phyloP scores from a whole-genome alignment of 2,797 vertebrate genomes.

The Gila robusta region DNA sequence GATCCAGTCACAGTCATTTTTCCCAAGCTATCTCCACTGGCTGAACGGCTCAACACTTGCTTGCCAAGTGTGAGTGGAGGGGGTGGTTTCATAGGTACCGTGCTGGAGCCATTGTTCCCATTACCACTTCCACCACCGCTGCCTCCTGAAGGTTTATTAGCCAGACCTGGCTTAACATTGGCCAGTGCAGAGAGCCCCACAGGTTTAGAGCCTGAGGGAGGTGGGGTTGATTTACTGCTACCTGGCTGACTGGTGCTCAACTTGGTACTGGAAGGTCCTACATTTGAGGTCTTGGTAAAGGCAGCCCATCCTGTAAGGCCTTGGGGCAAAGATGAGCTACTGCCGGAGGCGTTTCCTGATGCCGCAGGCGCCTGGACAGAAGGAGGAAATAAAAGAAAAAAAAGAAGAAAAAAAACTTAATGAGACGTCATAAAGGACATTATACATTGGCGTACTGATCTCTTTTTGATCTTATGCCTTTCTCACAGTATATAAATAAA shows the following conservation, averaged over 20 bases:
- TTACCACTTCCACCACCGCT: constrained; percentile 66
- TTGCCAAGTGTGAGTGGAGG: constrained; percentile 93
- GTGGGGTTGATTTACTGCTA: constrained; percentile 81
- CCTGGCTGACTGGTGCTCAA: constrained; percentile 81
- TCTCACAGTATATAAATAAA: not conserved
- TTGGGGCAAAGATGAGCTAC: constrained; percentile 82
- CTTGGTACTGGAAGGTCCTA: constrained; percentile 85
- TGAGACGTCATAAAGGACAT: not conserved
- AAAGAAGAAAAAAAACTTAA: not conserved
- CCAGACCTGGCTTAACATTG: constrained; percentile 84
- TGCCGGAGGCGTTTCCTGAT: constrained; percentile 84
- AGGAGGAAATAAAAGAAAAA: not conserved
- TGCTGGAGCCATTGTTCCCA: constrained; percentile 74
- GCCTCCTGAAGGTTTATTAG: constrained; percentile 82
- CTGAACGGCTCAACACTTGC: constrained; percentile 88
- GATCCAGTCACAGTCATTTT: constrained; percentile 82
- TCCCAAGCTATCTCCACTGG: constrained; percentile 89
- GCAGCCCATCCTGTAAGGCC: constrained; percentile 95
- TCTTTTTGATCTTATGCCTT: not conserved
- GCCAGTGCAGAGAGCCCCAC: constrained; percentile 87
- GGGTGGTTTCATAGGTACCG: constrained; percentile 85
- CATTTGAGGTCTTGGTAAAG: constrained; percentile 84
- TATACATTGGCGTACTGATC: not conserved
- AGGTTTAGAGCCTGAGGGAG: constrained; percentile 87
- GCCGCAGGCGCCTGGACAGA: constrained; percentile 81